These are phyloP conservation scores for Sialis lutaria DNA, from an alignment of 2,888 invertebrate genomes.

Conservation along the genomic window DNA sequence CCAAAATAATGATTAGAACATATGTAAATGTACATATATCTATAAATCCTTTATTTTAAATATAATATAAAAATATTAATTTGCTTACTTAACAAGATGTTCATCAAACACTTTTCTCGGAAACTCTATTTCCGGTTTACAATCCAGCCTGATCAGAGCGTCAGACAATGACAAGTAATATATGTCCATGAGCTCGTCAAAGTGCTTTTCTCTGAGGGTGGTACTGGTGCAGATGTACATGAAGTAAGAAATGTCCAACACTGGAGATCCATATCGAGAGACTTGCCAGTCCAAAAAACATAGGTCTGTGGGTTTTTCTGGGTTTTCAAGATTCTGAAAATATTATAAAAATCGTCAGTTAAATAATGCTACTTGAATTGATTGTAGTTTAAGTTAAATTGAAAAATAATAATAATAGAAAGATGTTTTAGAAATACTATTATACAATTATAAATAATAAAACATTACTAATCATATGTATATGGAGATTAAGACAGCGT, in stretches of 20 bases:
- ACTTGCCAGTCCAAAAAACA: conserved; percentile 17
- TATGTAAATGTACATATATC: no score
- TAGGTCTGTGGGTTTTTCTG: conserved; percentile 10
- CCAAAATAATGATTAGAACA: no score
- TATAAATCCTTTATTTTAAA: no score
- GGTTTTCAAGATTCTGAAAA: conserved; percentile 5
- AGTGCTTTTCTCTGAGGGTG: conserved; percentile 14
- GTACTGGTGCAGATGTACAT: conserved; percentile 18
- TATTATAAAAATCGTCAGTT: background rate
- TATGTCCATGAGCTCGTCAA: conserved; percentile 15
- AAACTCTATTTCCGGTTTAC: conserved; percentile 15
- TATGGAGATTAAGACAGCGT: no score
- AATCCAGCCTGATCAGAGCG: conserved; percentile 13
- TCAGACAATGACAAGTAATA: conserved; percentile 18
- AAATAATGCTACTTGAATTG: no score
- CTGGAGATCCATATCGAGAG: conserved; percentile 14
- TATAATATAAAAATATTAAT: no score
- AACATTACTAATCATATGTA: no score
- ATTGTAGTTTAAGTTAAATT: no score
- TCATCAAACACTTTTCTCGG: conserved; percentile 15
- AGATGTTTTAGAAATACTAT: no score
- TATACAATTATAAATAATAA: no score
- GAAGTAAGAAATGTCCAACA: conserved; percentile 19
- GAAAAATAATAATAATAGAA: no score
- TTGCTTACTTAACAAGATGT: conserved; percentile 9